These are phyloP conservation scores for Stenodera caucasica DNA, from an alignment of 2,888 invertebrate genomes.

Conservation along the genomic window DNA sequence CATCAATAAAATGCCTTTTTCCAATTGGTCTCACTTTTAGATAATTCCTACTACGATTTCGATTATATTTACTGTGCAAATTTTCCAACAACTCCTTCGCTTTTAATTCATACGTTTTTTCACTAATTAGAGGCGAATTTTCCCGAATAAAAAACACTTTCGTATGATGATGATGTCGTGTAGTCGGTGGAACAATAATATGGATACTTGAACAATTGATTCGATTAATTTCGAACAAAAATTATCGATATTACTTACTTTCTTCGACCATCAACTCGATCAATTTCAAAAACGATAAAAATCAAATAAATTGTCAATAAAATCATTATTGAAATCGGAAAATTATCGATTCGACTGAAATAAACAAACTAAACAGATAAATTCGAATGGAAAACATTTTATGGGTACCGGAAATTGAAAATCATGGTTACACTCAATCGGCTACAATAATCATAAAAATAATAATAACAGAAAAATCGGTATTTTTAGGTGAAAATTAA, in stretches of 20 bases:
- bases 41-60: neutral
- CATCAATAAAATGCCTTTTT: neutral
- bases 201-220: constrained; percentile 37
- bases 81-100: neutral
- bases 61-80: neutral
- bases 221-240: neutral
- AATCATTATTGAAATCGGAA: neutral
- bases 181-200: constrained; percentile 37
- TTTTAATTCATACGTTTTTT: neutral
- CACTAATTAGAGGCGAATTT: neutral
- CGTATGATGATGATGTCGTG: constrained; percentile 36
- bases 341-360: neutral
- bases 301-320: neutral
- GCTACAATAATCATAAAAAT: neutral
- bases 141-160: constrained; percentile 21
- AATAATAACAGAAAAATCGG: neutral
- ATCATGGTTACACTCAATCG: neutral
- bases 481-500: neutral
- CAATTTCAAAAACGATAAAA: neutral
- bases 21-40: neutral
- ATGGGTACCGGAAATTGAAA: neutral
- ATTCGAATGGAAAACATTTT: neutral
- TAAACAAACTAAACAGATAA: neutral
- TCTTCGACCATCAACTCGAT: neutral
- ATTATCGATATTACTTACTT: neutral